phyloP scores from a whole-genome alignment of 2,797 vertebrate genomes.

The Ataeniobius toweri region DNA sequence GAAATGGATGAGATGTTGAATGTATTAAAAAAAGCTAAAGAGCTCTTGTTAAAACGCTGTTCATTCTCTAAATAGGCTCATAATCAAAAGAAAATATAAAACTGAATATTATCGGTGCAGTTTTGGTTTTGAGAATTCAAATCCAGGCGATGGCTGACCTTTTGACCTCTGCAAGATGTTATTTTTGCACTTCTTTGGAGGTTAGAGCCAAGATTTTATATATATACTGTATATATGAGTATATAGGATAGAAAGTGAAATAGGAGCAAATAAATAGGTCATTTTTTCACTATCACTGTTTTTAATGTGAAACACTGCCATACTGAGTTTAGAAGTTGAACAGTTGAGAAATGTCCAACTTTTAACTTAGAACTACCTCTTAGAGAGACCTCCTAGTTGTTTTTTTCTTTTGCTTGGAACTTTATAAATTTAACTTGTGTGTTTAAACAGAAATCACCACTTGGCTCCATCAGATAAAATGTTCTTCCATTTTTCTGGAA shows the following conservation, averaged over 20 bases:
- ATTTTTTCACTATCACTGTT: neutral
- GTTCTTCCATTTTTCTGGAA: too few species aligned
- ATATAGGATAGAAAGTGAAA: neutral
- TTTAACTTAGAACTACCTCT: neutral
- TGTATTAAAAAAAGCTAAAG: conserved; percentile 67
- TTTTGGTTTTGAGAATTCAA: neutral
- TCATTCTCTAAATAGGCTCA: neutral
- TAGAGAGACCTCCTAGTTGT: too few species aligned
- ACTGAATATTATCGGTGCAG: neutral
- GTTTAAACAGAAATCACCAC: too few species aligned
- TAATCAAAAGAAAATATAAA: neutral
- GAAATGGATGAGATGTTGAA: conserved; percentile 78
- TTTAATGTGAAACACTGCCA: neutral
- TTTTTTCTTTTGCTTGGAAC: too few species aligned
- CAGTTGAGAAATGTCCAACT: neutral
- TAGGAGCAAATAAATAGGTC: neutral
- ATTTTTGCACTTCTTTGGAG: neutral
- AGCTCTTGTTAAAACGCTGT: conserved; percentile 14
- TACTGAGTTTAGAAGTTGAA: neutral
- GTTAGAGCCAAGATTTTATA: neutral
- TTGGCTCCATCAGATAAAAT: too few species aligned
- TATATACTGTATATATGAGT: neutral
- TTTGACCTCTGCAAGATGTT: neutral
- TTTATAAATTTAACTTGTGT: too few species aligned
- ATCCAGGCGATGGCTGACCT: neutral